A percentile compares a stretch with the other conserved stretches of the same genome.
phyloP scores from a whole-genome alignment of 2,888 invertebrate genomes.

The Spisula solida region DNA sequence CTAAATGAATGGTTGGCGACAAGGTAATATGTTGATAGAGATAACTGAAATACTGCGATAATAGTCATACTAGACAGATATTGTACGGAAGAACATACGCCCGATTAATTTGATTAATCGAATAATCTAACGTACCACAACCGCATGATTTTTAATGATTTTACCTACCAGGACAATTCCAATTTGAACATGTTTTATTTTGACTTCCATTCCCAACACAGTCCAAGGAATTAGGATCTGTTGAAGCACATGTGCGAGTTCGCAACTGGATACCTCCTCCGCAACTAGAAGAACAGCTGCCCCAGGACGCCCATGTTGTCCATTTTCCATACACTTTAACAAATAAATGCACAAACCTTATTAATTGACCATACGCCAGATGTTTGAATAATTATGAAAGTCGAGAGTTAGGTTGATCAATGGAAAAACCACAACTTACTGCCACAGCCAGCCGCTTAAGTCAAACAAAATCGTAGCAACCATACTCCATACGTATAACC shows the following conservation, averaged over 20 bases:
- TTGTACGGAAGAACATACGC: too few relatives aligned
- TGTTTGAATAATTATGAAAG: too few relatives aligned
- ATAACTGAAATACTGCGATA: neutral
- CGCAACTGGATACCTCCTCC: too few relatives aligned
- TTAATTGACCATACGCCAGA: neutral
- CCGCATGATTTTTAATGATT: too few relatives aligned
- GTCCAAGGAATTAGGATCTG: neutral
- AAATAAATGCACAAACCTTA: neutral
- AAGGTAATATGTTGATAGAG: neutral
- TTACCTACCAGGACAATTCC: slow-evolving; percentile 34
- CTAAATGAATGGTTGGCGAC: neutral
- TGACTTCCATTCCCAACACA: slow-evolving; percentile 20
- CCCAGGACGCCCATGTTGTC: slow-evolving; percentile 38
- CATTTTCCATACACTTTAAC: slow-evolving; percentile 30
- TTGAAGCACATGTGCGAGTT: slow-evolving; percentile 7
- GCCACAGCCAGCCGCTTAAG: too few relatives aligned
- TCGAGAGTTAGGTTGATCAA: too few relatives aligned
- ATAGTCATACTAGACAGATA: neutral
- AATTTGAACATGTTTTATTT: slow-evolving; percentile 9
- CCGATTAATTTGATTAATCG: neutral
- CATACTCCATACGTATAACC: too few relatives aligned
- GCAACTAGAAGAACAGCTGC: slow-evolving; percentile 7
- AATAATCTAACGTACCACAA: neutral
- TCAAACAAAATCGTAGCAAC: too few relatives aligned
- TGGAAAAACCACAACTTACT: too few relatives aligned